These are phyloP conservation scores for Linurgus olivaceus DNA, from an alignment of 2,797 vertebrate species.

Conservation along the genomic window DNA sequence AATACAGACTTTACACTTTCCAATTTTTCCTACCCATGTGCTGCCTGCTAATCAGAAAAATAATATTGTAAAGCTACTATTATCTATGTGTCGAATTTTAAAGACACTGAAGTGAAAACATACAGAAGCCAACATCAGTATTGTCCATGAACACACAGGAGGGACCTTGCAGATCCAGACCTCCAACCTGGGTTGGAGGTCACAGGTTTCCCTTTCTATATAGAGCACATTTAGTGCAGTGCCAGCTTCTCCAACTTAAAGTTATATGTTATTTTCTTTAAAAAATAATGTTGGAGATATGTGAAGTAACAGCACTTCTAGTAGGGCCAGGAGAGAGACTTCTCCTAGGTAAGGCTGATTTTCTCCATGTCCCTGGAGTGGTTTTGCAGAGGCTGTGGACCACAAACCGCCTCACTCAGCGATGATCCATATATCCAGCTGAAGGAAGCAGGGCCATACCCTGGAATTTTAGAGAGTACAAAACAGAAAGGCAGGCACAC, in stretches of 20 bases:
- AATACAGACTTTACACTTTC: conserved; percentile 42
- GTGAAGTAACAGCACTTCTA: not conserved
- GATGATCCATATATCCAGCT: not conserved
- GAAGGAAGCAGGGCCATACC: not conserved
- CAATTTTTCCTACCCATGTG: conserved; percentile 30
- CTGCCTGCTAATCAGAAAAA: conserved; percentile 44
- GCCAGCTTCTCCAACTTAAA: not conserved
- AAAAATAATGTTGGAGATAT: not conserved
- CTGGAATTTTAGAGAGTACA: not conserved
- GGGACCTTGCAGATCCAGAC: not conserved
- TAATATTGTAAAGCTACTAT: conserved; percentile 31
- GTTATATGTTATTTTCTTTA: not conserved
- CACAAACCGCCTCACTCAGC: not conserved
- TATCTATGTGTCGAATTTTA: conserved; percentile 17
- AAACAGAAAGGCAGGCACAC: not conserved
- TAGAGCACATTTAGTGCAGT: not conserved
- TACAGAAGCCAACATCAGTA: not conserved
- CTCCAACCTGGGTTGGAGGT: not conserved
- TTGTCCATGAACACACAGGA: not conserved
- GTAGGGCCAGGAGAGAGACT: not conserved
- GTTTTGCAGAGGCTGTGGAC: not conserved
- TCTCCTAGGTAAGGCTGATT: not conserved
- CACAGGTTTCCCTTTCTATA: not conserved
- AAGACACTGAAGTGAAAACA: not conserved
- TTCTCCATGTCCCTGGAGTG: not conserved